Evolutionary conservation across 1,140 invertebrate genomes (phyloP).

Genomic region (Ladona fulva): DNA sequence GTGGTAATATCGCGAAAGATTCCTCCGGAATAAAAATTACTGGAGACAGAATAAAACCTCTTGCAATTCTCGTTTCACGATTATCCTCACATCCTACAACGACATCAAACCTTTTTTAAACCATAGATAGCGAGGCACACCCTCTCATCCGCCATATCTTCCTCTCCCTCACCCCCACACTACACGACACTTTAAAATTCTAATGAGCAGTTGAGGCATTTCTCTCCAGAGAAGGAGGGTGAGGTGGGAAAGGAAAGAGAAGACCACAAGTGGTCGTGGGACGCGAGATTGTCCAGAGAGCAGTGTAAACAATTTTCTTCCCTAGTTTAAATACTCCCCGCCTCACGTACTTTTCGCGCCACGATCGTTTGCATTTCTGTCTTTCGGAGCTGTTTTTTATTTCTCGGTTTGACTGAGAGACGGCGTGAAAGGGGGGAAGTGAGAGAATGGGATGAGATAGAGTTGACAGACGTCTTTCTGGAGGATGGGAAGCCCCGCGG

Average conservation of each 20-base stretch:
- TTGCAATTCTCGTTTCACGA: too few relatives aligned
- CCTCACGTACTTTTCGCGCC: neutral
- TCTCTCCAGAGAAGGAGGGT: neutral
- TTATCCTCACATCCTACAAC: too few relatives aligned
- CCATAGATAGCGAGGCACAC: too few relatives aligned
- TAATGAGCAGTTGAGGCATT: neutral
- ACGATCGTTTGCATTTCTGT: neutral
- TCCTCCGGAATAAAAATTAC: too few relatives aligned
- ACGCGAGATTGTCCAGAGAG: neutral
- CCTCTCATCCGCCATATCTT: neutral
- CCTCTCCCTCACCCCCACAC: neutral
- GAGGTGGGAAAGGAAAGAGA: neutral
- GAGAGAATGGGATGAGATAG: neutral
- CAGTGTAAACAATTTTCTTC: neutral
- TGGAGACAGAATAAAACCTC: too few relatives aligned
- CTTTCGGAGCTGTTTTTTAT: neutral
- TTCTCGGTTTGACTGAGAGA: neutral
- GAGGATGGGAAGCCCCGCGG: too few relatives aligned
- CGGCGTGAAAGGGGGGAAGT: neutral
- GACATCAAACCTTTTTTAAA: too few relatives aligned
- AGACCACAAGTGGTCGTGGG: neutral
- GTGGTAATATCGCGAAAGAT: too few relatives aligned
- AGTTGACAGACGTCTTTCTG: too few relatives aligned
- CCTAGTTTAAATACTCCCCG: neutral
- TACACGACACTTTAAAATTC: constrained; percentile 3